Conservation (phyloP, 2,113 vertebrate species). For the Acrocephalus kingi region DNA sequence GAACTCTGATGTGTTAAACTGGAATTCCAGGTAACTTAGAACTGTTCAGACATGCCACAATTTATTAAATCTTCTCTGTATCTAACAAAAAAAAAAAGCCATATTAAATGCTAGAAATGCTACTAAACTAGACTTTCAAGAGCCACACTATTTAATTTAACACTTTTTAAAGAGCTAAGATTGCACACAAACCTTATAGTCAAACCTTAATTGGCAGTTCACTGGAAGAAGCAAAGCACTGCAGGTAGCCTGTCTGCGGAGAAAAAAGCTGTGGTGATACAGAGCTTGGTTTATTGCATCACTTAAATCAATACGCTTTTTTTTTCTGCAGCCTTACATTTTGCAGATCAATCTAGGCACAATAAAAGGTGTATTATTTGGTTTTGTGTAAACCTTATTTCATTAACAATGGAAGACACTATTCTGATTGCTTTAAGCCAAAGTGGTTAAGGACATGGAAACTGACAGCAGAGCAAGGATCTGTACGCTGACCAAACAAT, state of each 20-base stretch:
- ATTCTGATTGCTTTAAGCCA: neutral
- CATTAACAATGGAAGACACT: neutral
- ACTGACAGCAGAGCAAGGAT: neutral
- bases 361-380: neutral
- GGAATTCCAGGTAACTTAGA: slow-evolving; percentile 65
- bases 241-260: neutral
- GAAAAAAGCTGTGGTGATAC: neutral
- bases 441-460: neutral
- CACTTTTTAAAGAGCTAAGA: neutral
- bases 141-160: neutral
- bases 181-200: neutral
- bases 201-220: neutral
- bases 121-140: neutral
- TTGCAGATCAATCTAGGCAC: neutral
- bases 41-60: neutral
- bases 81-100: neutral
- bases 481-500: rapidly evolving
- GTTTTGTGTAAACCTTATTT: neutral
- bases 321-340: neutral
- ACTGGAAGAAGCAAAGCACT: neutral
- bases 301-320: neutral
- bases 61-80: neutral
- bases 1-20: slow-evolving; percentile 30
- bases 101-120: neutral
- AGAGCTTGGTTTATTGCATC: neutral